Base-by-base conservation (phyloP, 1,140 invertebrate species). In the Zaprionus camerounensis region DNA sequence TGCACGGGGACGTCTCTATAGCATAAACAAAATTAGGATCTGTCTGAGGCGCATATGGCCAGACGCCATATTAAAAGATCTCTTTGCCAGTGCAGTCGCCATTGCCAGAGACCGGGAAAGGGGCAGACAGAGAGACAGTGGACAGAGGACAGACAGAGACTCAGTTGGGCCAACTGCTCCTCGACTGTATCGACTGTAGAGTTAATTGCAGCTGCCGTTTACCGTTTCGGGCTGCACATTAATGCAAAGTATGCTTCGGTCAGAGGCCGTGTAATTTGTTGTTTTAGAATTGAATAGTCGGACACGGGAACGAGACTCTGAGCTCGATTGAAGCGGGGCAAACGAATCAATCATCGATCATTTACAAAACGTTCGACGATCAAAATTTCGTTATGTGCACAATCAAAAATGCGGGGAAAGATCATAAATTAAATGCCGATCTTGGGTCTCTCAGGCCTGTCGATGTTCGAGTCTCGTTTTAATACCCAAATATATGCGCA, bases 291-390 rank as follows among this genome's bases (percentile, higher is more conserved):
- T 66, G 31, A 66, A 66, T 57, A 64, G 41, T 22, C n/a, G 31
- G 15, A 22, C 3, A n/a, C n/a, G 41, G n/a, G n/a, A 17, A 13
- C 36, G 31, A 34, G 31, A 34, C 31, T 34, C 31, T 34, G 31
- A 34, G 31, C 31, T 9, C 13, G 36, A 38, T 38, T 13, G 36
- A 38, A 38, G 13, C 36, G 36, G 36, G 36, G 36, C 82, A 87
- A 71, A 71, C 73, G 69, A 76, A 83, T 84, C 81, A 85, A 84
- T 84, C 82, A 86, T 87, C 80, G 82, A 87, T 87, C 84, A 86
- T 88, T 83, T 83, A 87, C 77, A 77, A 82, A 86, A 70, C 76
- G 80, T 73, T 86, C 80, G 71, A 67, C 64, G 84, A 83, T 85
- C 79, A 82, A 85, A 85, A 62, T 76, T 53, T 71, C 56, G 82